Conservation (phyloP, 2,888 invertebrate species). For the Tolmerus cingulatus region DNA sequence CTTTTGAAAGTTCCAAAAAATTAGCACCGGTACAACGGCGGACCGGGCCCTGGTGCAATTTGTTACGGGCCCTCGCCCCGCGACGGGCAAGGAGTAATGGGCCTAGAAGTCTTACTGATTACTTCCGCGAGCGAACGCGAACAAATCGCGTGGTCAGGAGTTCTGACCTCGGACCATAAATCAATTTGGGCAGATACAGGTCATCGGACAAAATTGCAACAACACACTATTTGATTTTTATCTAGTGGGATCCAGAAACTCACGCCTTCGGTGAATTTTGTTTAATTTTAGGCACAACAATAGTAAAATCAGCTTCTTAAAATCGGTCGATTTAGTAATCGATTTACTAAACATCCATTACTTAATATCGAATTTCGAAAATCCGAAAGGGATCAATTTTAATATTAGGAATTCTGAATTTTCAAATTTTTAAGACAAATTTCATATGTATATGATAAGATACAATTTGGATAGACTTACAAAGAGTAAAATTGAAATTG, state of each 20-base stretch:
- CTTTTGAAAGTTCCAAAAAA: constrained; percentile 32
- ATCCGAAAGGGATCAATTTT: too few species aligned
- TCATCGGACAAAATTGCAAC: neutral
- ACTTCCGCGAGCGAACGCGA: neutral
- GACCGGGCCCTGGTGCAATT: neutral
- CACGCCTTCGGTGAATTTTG: neutral
- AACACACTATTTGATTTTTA: neutral
- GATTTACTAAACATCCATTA: too few species aligned
- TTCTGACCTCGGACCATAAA: constrained; percentile 20
- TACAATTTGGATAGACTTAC: too few species aligned
- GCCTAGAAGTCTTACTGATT: constrained; percentile 11
- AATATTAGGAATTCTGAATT: too few species aligned
- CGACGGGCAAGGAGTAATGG: neutral
- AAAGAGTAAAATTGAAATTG: too few species aligned
- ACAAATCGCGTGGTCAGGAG: neutral
- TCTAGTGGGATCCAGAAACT: neutral
- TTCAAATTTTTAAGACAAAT: too few species aligned
- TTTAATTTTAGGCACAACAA: neutral
- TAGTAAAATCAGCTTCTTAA: too few species aligned
- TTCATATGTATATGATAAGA: too few species aligned
- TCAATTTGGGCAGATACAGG: constrained; percentile 11
- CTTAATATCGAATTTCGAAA: too few species aligned
- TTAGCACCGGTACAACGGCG: neutral
- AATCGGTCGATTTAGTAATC: neutral
- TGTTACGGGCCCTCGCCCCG: neutral